Percentiles rank a stretch among this genome's conserved stretches.
Conservation (phyloP, 2,113 vertebrate genomes). For the Ammodytes marinus region DNA sequence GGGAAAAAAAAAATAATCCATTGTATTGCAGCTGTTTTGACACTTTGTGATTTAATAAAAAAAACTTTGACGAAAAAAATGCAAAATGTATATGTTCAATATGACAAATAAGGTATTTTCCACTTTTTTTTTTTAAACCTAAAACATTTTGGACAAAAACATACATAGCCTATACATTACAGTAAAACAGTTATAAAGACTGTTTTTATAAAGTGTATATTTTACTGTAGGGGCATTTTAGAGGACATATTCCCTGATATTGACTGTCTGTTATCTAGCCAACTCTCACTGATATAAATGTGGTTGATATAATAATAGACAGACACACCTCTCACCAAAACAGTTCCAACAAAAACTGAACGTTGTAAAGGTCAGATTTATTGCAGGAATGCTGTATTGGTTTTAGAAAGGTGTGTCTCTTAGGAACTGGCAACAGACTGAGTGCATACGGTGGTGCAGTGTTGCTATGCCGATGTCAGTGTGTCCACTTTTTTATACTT, state of each 20-base stretch:
- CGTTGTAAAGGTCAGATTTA: not conserved
- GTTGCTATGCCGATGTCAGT: not conserved
- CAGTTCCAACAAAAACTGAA: not conserved
- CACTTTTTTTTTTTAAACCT: not conserved
- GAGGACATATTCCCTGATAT: no score
- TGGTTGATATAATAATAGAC: not conserved
- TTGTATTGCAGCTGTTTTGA: no score
- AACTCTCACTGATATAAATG: not conserved
- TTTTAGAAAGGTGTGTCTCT: not conserved
- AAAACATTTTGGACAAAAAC: not conserved
- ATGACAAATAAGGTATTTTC: not conserved
- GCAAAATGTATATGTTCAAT: no score
- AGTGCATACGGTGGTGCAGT: not conserved
- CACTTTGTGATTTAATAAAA: no score
- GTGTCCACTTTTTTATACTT: no score
- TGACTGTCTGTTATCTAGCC: not conserved
- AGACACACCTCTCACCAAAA: not conserved
- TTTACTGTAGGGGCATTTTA: no score
- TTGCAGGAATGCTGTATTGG: not conserved
- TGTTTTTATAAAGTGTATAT: no score
- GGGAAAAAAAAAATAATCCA: no score
- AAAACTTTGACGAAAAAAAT: no score
- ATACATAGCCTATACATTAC: not conserved
- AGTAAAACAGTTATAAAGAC: no score
- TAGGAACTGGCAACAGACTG: not conserved